A percentile compares a stretch with the other conserved stretches of the same genome.
phyloP scores from a whole-genome alignment of 2,797 vertebrate genomes.

The Danio choprae region DNA sequence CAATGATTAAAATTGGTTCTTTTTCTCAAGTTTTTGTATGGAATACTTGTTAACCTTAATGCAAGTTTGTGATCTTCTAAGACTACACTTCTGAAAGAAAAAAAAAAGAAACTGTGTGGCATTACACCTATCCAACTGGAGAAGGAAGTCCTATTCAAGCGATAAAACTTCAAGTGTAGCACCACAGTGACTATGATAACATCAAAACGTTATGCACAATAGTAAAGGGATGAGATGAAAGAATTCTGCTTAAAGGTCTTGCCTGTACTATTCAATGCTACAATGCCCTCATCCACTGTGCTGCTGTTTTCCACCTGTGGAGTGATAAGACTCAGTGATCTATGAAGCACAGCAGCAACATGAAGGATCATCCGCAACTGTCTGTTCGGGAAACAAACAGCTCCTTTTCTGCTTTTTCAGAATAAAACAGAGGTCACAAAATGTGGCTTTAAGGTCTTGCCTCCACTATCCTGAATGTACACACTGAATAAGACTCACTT shows the following conservation, averaged over 20 bases:
- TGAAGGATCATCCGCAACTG: conserved; percentile 28
- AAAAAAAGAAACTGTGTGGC: neutral
- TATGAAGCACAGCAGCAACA: conserved; percentile 56
- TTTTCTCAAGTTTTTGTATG: neutral
- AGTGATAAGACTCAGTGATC: conserved; percentile 40
- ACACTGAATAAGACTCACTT: neutral
- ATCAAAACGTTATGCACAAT: neutral
- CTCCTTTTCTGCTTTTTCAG: conserved; percentile 56
- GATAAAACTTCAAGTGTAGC: conserved; percentile 13
- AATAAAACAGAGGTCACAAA: conserved; percentile 73
- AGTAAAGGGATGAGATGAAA: conserved; percentile 1
- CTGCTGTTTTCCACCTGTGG: conserved; percentile 29
- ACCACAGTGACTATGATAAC: neutral
- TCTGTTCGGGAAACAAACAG: conserved; percentile 52
- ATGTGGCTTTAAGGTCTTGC: conserved; percentile 60
- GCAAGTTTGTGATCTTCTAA: neutral
- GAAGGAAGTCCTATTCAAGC: conserved; percentile 5
- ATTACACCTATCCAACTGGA: conserved; percentile 4
- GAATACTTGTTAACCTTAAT: neutral
- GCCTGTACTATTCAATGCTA: neutral
- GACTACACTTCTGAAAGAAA: conserved; percentile 3
- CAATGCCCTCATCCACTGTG: conserved; percentile 5
- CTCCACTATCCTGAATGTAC: neutral
- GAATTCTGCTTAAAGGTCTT: conserved; percentile 30
- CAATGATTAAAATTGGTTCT: neutral